Base-by-base conservation (phyloP, 2,888 invertebrate species). In the Anaspis maculata region DNA sequence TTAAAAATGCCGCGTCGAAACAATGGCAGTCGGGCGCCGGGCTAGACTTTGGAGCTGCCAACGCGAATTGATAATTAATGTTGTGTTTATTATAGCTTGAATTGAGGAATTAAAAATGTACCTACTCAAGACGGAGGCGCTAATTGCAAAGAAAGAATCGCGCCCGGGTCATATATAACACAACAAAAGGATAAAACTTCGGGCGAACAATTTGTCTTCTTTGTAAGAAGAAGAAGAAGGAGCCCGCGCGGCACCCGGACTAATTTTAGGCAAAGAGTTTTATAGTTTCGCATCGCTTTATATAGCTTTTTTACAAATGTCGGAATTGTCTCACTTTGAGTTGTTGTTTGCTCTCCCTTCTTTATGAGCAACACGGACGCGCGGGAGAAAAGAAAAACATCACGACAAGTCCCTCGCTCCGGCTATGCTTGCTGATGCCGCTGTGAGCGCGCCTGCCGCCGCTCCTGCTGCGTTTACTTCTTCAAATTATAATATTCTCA, bases 31-130 rank as follows among this genome's bases (percentile, higher is more conserved):
- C 41, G 30, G 54, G 52, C 55, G 57, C 52, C 57, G n/a, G n/a
- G 47, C 37, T 31, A 36, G 42, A 36, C 39, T 32, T 51, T 54
- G 52, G 44, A 52, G 51, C 54, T 57, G 57, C 54, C 54, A 51
- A 51, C 55, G 53, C n/a, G 52, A 64, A 66, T 66, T 66, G 66
- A 64, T 64, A 64, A 66, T 66, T 64, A 64, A 66, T 66, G 64
- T 64, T 64, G 63, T 64, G 64, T 64, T 65, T 63, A 62, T 64
- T 64, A 66, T 64, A 54, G 63, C 57, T n/a, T 44, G 63, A 60
- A 63, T 60, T 59, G 58, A 54, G 57, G 58, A 62, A 63, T 63
- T 63, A 63, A 63, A 62, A 64, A 63, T 62, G 62, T 58, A 64
- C 63, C 63, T 64, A 57, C 55, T 59, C 54, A 53, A 53, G 54